A percentile compares a stretch with the other conserved stretches of the same genome.
Conservation (phyloP, 2,888 invertebrate species). For the Nesidiocoris tenuis region DNA sequence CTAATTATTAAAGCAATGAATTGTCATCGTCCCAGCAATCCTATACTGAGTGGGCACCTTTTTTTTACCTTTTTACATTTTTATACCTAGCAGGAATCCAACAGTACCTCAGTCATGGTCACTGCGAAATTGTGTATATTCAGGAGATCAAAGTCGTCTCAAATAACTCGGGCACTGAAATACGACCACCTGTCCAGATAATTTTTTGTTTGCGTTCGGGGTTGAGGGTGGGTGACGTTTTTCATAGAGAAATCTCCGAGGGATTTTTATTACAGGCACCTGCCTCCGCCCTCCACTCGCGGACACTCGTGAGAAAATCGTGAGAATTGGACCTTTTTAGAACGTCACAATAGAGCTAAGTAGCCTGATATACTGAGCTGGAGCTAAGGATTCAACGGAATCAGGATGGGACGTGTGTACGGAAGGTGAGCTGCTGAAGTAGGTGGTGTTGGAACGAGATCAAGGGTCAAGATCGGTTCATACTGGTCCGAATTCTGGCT, state of each 20-base stretch:
- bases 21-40: no score
- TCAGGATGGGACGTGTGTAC: not conserved
- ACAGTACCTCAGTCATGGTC: no score
- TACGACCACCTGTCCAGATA: not conserved
- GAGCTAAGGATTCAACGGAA: not conserved
- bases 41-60: no score
- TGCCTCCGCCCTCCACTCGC: not conserved
- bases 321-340: conserved; percentile 36
- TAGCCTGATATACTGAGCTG: conserved; percentile 38
- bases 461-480: not conserved
- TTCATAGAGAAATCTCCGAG: not conserved
- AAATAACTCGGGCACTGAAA: no score
- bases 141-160: no score
- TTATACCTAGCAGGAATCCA: no score
- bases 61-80: no score
- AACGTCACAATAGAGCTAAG: conserved; percentile 37
- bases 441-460: not conserved
- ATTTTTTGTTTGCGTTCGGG: not conserved
- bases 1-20: no score
- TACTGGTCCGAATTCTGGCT: no score
- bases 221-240: not conserved
- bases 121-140: no score
- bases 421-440: not conserved
- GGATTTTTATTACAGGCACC: not conserved
- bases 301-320: conserved; percentile 31